A percentile compares a stretch with the other conserved stretches of the same genome.
Conservation (phyloP, 2,797 vertebrate species). For the Gila robusta region DNA sequence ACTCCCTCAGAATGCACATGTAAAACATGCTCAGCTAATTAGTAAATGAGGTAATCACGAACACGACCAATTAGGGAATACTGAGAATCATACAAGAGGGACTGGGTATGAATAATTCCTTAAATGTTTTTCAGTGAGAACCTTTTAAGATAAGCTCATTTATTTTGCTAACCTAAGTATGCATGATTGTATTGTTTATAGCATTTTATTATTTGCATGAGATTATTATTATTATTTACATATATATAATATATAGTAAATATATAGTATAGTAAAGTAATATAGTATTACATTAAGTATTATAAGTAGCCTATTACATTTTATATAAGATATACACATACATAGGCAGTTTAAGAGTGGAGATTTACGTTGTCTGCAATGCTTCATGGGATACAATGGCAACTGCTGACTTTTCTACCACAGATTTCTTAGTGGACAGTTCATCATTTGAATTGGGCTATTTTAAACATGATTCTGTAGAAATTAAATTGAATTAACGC, state of each 20-base stretch:
- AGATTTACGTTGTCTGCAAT: not conserved
- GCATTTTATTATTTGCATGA: not conserved
- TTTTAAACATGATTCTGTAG: not conserved
- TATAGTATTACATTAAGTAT: not conserved
- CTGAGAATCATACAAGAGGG: conserved; percentile 16
- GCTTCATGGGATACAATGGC: not conserved
- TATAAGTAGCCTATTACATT: not conserved
- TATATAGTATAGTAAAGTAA: no score
- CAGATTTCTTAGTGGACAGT: not conserved
- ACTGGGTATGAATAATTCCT: conserved; percentile 15
- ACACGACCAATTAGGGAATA: conserved; percentile 44
- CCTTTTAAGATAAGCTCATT: not conserved
- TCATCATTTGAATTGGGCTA: not conserved
- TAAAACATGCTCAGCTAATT: conserved; percentile 34
- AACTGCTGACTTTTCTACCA: not conserved
- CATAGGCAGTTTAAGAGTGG: not conserved
- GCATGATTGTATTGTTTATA: not conserved
- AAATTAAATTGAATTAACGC: not conserved
- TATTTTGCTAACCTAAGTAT: not conserved
- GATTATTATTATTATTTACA: no score
- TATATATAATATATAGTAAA: no score
- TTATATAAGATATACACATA: not conserved
- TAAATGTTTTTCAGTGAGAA: conserved; percentile 27
- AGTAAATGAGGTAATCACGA: conserved; percentile 48
- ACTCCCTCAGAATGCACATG: conserved; percentile 16